These are phyloP conservation scores for Trogon melanurus DNA, from an alignment of 2,113 vertebrate genomes.

Conservation along the genomic window DNA sequence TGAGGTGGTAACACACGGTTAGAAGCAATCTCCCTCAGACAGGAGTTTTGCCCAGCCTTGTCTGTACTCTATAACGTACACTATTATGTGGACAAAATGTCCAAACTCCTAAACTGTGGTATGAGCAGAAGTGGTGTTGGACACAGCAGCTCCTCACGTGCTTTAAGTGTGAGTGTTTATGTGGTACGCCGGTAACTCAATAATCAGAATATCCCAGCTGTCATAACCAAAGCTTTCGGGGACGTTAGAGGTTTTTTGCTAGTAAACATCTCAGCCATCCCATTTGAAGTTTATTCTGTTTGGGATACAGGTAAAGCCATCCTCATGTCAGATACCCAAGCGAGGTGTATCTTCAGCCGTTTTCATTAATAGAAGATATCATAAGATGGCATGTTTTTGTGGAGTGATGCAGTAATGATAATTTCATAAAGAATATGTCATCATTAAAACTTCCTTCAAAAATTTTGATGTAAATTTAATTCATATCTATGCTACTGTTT, in stretches of 20 bases:
- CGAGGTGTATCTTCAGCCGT: background rate
- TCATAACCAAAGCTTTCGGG: background rate
- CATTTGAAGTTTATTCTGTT: background rate
- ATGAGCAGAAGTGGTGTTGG: background rate
- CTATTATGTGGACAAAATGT: background rate
- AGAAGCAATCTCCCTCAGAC: background rate
- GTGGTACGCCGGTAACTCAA: background rate
- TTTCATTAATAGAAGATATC: background rate
- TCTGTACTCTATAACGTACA: background rate
- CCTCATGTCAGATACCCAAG: background rate
- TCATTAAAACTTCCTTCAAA: background rate
- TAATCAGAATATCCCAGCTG: background rate
- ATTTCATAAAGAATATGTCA: background rate
- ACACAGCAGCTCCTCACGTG: background rate
- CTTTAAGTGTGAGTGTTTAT: background rate
- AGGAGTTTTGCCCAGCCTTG: background rate
- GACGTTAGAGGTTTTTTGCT: background rate
- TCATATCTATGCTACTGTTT: background rate
- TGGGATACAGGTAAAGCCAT: background rate
- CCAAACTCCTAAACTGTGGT: background rate
- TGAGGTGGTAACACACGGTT: background rate
- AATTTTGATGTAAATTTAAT: background rate
- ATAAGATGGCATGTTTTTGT: background rate
- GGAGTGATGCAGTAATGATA: background rate
- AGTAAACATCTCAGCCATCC: background rate